phyloP scores from a whole-genome alignment of 1,140 invertebrate species.

The Bombus terrestris region DNA sequence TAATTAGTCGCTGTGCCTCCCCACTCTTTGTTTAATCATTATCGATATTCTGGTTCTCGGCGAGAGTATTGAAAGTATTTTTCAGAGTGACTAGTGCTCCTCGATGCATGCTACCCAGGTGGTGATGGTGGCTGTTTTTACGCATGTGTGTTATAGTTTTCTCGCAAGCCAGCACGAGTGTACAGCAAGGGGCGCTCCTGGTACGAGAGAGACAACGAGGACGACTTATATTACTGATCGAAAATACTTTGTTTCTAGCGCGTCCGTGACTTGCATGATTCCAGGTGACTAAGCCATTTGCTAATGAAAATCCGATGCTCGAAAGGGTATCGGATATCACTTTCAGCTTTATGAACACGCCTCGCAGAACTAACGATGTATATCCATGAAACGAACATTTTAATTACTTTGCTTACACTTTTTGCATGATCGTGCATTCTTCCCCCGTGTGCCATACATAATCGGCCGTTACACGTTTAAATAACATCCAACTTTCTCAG shows the following conservation, averaged over 20 bases:
- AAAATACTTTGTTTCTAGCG: slow-evolving; percentile 77
- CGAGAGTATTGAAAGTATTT: not conserved
- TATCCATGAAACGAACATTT: slow-evolving; percentile 35
- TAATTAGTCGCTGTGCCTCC: not conserved
- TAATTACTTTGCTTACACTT: slow-evolving; percentile 47
- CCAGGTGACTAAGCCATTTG: slow-evolving; percentile 75
- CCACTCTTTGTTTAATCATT: not conserved
- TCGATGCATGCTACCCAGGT: slow-evolving; percentile 61
- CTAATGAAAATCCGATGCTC: slow-evolving; percentile 68
- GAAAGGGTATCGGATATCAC: slow-evolving; percentile 61
- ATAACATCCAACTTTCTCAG: not conserved
- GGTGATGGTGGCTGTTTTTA: slow-evolving; percentile 75
- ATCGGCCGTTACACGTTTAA: not conserved
- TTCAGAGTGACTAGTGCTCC: slow-evolving; percentile 7
- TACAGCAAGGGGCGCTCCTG: slow-evolving; percentile 72
- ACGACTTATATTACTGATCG: slow-evolving; percentile 81
- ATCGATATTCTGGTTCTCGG: not conserved
- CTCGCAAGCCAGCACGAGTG: slow-evolving; percentile 71
- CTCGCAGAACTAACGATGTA: slow-evolving; percentile 50
- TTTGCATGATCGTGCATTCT: slow-evolving; percentile 25
- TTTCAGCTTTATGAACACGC: slow-evolving; percentile 69
- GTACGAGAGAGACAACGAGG: slow-evolving; percentile 74
- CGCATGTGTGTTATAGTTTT: slow-evolving; percentile 81
- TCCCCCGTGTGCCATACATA: not conserved
- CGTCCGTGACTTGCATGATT: slow-evolving; percentile 77